Conservation (phyloP, 2,797 vertebrate species). For the Corythornis leucogaster region DNA sequence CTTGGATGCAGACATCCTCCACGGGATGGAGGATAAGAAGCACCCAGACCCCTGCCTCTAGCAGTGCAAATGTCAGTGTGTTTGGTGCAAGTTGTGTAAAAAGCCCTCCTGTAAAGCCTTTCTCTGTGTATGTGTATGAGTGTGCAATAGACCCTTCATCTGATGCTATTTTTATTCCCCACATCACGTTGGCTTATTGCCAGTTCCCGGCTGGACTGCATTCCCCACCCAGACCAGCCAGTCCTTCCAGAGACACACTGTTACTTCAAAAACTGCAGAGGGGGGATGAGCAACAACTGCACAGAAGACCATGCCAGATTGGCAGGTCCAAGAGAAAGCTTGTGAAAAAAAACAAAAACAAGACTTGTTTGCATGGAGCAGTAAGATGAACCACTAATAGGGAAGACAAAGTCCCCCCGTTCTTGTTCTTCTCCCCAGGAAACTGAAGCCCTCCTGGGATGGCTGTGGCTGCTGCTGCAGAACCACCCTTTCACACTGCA, state of each 20-base stretch:
- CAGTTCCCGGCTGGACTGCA: neutral
- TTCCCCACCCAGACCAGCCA: neutral
- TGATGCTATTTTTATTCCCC: neutral
- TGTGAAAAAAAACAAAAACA: neutral
- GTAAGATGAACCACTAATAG: neutral
- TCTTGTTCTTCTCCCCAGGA: neutral
- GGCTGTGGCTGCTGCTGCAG: neutral
- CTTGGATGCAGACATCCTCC: neutral
- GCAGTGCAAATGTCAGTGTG: neutral
- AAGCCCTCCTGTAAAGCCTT: neutral
- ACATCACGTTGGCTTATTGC: neutral
- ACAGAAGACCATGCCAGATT: neutral
- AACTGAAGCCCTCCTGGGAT: neutral
- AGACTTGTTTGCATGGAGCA: neutral
- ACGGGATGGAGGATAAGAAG: neutral
- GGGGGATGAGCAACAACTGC: neutral
- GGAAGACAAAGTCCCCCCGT: neutral
- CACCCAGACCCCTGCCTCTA: neutral
- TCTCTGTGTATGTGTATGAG: too few relatives aligned
- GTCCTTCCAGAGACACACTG: neutral
- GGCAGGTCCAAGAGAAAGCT: neutral
- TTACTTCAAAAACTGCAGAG: conserved; percentile 3
- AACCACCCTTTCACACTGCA: neutral
- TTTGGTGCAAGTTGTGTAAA: neutral
- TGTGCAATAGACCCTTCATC: neutral